Percentiles rank a stretch among this genome's conserved stretches.
Conservation (phyloP, 2,113 vertebrate genomes). For the Caranx ignobilis region DNA sequence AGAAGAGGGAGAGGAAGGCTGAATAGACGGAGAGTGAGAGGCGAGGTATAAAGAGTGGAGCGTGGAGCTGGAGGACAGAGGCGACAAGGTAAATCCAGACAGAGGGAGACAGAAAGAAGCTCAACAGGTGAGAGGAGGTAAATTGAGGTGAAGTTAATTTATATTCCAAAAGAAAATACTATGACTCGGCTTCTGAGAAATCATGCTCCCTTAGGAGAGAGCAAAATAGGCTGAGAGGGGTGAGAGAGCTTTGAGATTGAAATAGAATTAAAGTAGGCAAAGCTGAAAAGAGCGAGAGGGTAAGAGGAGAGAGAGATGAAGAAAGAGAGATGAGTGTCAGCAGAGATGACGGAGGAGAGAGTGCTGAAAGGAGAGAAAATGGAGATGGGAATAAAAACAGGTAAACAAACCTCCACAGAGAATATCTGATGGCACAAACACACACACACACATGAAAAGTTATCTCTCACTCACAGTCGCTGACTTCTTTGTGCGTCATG, state of each 20-base stretch:
- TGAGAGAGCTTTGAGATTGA: conserved; percentile 43
- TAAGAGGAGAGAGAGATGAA: conserved; percentile 53
- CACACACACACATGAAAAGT: conserved; percentile 11
- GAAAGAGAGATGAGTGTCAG: conserved; percentile 48
- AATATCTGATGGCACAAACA: background rate
- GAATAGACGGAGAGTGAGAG: conserved; percentile 18
- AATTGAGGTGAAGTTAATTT: conserved; percentile 73
- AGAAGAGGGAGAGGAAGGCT: background rate
- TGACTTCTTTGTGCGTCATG: conserved; percentile 91
- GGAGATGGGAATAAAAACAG: conserved; percentile 35
- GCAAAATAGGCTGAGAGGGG: conserved; percentile 37
- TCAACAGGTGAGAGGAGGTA: conserved; percentile 58
- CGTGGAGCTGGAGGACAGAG: conserved; percentile 14
- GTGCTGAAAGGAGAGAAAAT: conserved; percentile 42
- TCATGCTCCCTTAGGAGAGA: conserved; percentile 44
- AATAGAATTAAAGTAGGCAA: conserved; percentile 59
- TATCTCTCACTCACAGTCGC: conserved; percentile 90
- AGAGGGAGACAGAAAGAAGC: conserved; percentile 11
- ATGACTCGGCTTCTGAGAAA: conserved; percentile 41
- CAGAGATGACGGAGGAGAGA: conserved; percentile 39
- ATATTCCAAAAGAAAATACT: conserved; percentile 67
- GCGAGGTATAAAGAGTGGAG: conserved; percentile 1
- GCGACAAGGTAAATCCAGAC: conserved; percentile 20
- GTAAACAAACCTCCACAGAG: conserved; percentile 45
- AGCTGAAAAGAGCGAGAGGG: conserved; percentile 52